Base-by-base conservation (phyloP, 1,140 invertebrate species). In the Drosophila chauvacae region DNA sequence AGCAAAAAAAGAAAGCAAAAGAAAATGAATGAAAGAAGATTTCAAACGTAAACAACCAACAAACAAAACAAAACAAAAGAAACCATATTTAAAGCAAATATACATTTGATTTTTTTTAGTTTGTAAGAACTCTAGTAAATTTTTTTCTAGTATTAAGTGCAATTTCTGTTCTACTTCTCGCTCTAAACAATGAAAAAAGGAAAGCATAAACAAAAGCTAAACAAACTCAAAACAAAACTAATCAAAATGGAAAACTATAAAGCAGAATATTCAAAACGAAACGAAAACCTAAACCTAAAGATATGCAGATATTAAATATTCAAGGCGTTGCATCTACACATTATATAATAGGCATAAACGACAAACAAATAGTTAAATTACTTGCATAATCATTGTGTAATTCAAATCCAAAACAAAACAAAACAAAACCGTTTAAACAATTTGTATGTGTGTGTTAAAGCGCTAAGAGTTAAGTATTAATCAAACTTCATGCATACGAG, bases 31-130 rank as follows among this genome's bases (percentile, higher is more conserved):
- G 10, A 70, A 53, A 7, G 37, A 72, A 42, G 66, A 50, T 35
- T 39, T 47, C 28, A 63, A 64, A 56, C 65, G 56, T 47, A 63
- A 77, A 69, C 45, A 77, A 70, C 51, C 70, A 77, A 41, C 59
- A 47, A 70, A 68, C 41, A 60, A 47, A 47, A 51, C 42, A 80
- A 77, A 73, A 61, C 11, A 57, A 77, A 85, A 47, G 64, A 60
- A 81, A 81, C 74, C 53, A 86, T 82, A 87, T 87, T 58, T 81
- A 79, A 88, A 90, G 75, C 80, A 88, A 88, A 88, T 88, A 88
- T 88, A 88, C 84, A 91, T 91, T 81, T 91, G 81, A 90, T 90
- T 91, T 90, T 83, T 83, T 83, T 90, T 90, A 87, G 73, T 88
- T 81, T 79, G 23, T 91, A 91, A 91, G 90, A 70, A 69, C 53